Evolutionary conservation across 2,797 vertebrate species (phyloP), one percentile per base, ranked within the genome.

Genomic region (Onychomys arenicola): DNA sequence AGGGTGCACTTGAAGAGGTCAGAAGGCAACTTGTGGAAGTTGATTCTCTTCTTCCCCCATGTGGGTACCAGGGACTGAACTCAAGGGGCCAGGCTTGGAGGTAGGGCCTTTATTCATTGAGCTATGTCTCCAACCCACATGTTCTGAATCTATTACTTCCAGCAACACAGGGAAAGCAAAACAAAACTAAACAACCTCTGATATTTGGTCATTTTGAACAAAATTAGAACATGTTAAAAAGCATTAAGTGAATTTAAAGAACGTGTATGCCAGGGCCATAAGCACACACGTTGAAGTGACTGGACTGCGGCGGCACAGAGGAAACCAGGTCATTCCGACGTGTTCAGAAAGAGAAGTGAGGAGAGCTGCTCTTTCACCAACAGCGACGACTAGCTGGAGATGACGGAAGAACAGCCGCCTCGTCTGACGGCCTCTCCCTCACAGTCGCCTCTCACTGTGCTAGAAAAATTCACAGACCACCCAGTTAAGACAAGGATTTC

Each of bases 121-220:
- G 34, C 67, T 71, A 4, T 27, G 13, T 52, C 4, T n/a, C 83
- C 7, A 13, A 52, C 32, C 32, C 43, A 52, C 55, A 90, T 83
- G 59, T 80, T 96, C 93, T 96, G 89, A 94, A 94, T 97, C 61
- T 76, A 93, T 73, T 57, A 95, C 14, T 91, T 91, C 93, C 29
- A 96, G 90, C 81, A 97, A 97, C 29, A 93, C 9, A 90, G 57
- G 25, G 89, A 97, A 52, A 52, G 3, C 46, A 88, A 55, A 87
- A 9, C 46, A 88, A 55, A 87, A 9, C 63, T 69, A 65, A 97
- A 97, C 94, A 88, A 67, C 63, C 73, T 96, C 57, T 88, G 77
- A 65, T 80, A 96, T 90, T 92, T 97, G 85, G 59, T 63, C n/a
- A 94, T 83, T 95, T 95, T 86, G 91, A 71, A 80, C 40, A 94